phyloP scores from a whole-genome alignment of 2,113 vertebrate species.

The Erythrocercus mccallii region DNA sequence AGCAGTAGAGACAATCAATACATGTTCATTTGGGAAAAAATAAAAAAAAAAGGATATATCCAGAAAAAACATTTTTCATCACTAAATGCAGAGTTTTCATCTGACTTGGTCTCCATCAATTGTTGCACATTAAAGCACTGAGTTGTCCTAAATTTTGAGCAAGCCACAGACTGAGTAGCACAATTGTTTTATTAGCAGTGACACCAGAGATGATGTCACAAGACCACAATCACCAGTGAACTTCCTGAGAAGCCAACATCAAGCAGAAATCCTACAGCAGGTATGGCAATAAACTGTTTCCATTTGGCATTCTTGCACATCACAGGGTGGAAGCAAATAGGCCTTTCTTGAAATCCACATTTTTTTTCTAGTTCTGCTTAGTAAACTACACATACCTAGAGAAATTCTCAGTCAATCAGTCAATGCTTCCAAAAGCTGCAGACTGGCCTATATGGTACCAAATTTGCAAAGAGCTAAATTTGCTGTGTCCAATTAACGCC shows the following conservation, averaged over 20 bases:
- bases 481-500: not conserved
- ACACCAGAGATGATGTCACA: not conserved
- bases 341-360: not conserved
- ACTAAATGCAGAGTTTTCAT: not conserved
- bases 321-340: accelerated
- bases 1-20: not conserved
- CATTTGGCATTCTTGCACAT: not conserved
- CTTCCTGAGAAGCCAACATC: not conserved
- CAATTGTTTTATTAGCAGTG: not conserved
- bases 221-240: not conserved
- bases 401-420: not conserved
- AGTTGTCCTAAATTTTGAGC: not conserved
- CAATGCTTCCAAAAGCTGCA: not conserved
- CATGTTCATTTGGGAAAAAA: accelerated
- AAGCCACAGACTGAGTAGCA: not conserved
- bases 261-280: not conserved
- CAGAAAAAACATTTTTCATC: not conserved
- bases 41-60: not conserved
- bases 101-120: not conserved
- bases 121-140: not conserved
- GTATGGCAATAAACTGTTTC: not conserved
- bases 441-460: not conserved
- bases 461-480: not conserved
- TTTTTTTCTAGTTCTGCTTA: not conserved
- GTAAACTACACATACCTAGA: not conserved